These are phyloP conservation scores for Leiothrix lutea DNA, from an alignment of 2,113 vertebrate genomes.

Conservation along the genomic window DNA sequence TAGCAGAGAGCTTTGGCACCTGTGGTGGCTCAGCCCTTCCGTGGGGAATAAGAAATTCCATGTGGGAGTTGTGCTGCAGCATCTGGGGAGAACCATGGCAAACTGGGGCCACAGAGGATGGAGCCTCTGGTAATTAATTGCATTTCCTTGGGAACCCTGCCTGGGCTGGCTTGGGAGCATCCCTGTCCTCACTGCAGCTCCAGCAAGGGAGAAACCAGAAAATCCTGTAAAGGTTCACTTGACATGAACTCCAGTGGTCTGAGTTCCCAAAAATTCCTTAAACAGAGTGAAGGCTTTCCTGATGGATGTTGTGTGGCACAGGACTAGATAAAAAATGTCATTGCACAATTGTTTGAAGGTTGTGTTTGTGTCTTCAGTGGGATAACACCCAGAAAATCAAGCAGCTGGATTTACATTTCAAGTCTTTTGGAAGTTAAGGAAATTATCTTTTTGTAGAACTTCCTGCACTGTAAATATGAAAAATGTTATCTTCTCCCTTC, in stretches of 20 bases:
- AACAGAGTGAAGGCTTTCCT: neutral
- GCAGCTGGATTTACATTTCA: neutral
- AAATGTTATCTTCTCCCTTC: fast-evolving
- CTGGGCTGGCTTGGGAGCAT: neutral
- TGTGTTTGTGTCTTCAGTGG: neutral
- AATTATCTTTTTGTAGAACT: neutral
- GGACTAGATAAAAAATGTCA: neutral
- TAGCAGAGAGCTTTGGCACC: neutral
- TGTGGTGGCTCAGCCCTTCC: neutral
- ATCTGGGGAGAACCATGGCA: neutral
- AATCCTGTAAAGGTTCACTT: neutral
- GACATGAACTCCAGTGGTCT: neutral
- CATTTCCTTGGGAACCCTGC: neutral
- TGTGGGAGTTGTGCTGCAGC: neutral
- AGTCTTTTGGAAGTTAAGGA: neutral
- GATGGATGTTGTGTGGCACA: neutral
- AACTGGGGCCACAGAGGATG: neutral
- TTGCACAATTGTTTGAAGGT: neutral
- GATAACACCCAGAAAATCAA: neutral
- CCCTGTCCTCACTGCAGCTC: neutral
- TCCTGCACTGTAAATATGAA: neutral
- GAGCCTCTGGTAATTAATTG: neutral
- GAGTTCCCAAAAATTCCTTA: neutral
- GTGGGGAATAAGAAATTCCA: neutral
- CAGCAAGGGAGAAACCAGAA: neutral